Percentiles rank a stretch among this genome's conserved stretches.
Conservation (phyloP, 1,140 invertebrate genomes). For the Aphidius ervi region DNA sequence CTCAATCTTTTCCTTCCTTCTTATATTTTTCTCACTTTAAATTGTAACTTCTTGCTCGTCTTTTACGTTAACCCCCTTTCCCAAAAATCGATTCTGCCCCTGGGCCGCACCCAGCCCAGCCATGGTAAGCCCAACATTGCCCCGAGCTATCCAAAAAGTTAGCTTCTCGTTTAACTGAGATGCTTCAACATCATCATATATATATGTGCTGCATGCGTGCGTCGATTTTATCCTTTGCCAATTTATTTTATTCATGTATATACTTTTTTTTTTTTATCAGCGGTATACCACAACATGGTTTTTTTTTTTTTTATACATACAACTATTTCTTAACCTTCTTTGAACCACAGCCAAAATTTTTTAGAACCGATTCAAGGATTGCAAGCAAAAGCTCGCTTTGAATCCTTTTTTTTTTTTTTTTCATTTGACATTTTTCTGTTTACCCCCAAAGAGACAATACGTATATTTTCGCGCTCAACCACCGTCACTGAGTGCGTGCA, state of each 20-base stretch:
- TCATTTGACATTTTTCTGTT: constrained; percentile 4
- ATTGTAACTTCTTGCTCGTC: not conserved
- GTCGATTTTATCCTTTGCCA: constrained; percentile 14
- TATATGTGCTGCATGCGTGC: constrained; percentile 9
- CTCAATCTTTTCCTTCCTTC: not conserved
- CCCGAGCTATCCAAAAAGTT: constrained; percentile 31
- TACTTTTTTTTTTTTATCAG: no score
- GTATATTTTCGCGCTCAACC: constrained; percentile 18
- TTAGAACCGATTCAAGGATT: not conserved
- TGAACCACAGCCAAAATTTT: constrained; percentile 19
- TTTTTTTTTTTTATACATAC: not conserved
- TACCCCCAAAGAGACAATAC: constrained; percentile 19
- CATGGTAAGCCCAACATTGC: constrained; percentile 17
- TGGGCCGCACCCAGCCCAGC: constrained; percentile 41
- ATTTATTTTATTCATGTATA: not conserved
- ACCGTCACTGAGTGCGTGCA: constrained; percentile 10
- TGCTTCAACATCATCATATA: constrained; percentile 25
- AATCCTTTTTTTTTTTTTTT: constrained; percentile 11
- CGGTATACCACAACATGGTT: no score
- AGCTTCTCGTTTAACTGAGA: constrained; percentile 48
- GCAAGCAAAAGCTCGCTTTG: constrained; percentile 8
- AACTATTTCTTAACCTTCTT: constrained; percentile 5
- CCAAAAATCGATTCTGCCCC: constrained; percentile 50
- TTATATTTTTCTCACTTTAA: no score
- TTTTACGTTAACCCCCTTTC: constrained; percentile 31